These are phyloP conservation scores for Dexiosoma caninum DNA, from an alignment of 2,888 invertebrate genomes.

Conservation along the genomic window DNA sequence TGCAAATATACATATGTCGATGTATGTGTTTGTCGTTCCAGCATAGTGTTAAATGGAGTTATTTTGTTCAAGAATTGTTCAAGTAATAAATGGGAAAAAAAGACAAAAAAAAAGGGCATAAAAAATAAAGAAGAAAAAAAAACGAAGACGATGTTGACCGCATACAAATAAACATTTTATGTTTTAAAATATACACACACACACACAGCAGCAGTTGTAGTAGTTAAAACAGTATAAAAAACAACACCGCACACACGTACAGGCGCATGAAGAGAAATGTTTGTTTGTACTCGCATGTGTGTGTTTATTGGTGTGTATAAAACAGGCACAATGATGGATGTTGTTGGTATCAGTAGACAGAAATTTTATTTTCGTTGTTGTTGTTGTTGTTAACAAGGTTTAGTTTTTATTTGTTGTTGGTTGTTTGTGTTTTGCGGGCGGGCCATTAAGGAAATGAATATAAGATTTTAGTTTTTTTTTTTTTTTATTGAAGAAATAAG, in stretches of 20 bases:
- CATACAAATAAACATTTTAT: conserved; percentile 39
- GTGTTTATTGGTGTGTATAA: background rate
- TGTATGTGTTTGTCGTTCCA: conserved; percentile 39
- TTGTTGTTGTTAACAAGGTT: conserved; percentile 56
- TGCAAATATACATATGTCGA: conserved; percentile 42
- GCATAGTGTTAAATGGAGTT: conserved; percentile 55
- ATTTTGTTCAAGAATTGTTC: conserved; percentile 64
- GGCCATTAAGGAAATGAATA: conserved; percentile 66
- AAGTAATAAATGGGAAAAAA: conserved; percentile 65
- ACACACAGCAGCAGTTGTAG: conserved; percentile 21
- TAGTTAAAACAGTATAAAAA: background rate
- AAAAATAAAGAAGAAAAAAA: conserved; percentile 6
- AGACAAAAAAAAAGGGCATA: conserved; percentile 36
- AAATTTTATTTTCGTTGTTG: conserved; percentile 64
- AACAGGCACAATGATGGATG: conserved; percentile 48
- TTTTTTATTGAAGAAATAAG: conserved; percentile 42
- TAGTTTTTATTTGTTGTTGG: background rate
- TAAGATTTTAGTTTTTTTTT: conserved; percentile 57
- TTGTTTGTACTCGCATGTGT: background rate
- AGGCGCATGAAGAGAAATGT: background rate
- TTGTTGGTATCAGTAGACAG: conserved; percentile 62
- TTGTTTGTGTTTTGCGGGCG: conserved; percentile 20
- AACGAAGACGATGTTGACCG: conserved; percentile 59
- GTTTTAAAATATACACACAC: conserved; percentile 15
- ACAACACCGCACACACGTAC: background rate